Percentiles rank a stretch among this genome's conserved stretches.
These are phyloP conservation scores for Kobus ellipsiprymnus DNA, from an alignment of 2,113 vertebrate genomes.

Conservation along the genomic window DNA sequence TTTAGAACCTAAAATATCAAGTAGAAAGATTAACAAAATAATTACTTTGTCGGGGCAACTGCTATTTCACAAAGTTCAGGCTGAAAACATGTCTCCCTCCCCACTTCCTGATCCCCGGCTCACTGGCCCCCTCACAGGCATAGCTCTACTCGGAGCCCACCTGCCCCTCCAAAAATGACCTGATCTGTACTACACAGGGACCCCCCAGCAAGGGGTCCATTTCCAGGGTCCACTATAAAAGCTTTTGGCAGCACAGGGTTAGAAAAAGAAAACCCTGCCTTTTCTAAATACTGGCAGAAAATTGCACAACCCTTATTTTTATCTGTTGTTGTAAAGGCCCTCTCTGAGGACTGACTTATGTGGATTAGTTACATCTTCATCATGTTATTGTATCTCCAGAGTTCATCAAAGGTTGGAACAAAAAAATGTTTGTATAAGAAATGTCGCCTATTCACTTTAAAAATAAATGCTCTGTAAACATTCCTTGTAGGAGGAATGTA, in stretches of 20 bases:
- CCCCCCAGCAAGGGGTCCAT: accelerated
- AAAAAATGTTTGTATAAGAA: conserved; percentile 7
- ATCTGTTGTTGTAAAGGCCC: accelerated
- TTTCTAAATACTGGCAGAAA: background rate
- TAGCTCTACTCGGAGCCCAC: background rate
- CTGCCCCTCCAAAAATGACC: too few species aligned
- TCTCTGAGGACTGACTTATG: background rate
- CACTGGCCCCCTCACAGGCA: background rate
- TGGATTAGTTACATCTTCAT: background rate
- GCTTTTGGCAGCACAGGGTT: too few species aligned
- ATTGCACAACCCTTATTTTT: accelerated
- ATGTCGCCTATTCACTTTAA: background rate
- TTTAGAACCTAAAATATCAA: conserved; percentile 1
- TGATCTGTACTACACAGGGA: accelerated
- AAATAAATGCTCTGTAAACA: conserved; percentile 22
- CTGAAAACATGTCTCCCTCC: background rate
- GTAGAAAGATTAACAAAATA: background rate
- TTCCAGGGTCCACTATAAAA: accelerated
- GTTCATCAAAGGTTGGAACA: background rate
- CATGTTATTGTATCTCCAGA: background rate
- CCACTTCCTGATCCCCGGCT: too few species aligned
- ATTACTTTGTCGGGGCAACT: background rate
- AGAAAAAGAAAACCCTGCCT: background rate
- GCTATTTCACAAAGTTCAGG: background rate
- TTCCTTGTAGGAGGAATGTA: background rate